These are phyloP conservation scores for Ameiurus melas DNA, from an alignment of 2,113 vertebrate species.

Conservation along the genomic window DNA sequence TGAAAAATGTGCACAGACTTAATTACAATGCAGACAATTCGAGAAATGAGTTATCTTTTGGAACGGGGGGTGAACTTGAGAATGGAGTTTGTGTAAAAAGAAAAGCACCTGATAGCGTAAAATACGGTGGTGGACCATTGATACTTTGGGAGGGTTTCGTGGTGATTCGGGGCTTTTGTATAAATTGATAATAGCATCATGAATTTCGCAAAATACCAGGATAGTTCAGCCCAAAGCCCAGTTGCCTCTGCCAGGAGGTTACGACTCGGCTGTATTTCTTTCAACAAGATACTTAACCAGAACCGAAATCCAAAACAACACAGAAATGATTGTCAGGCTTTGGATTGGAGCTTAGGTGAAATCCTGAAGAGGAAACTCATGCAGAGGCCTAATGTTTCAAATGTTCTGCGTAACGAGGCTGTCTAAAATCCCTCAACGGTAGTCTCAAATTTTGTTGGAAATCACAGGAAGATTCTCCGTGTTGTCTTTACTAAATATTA, in stretches of 20 bases:
- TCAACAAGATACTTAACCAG: neutral
- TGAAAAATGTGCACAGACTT: neutral
- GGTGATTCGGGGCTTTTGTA: neutral
- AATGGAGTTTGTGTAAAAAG: neutral
- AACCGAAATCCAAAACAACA: neutral
- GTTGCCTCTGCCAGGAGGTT: neutral
- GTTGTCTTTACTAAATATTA: neutral
- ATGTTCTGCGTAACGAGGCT: neutral
- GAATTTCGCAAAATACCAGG: neutral
- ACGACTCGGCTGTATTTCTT: neutral
- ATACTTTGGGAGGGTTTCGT: neutral
- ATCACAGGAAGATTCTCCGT: neutral
- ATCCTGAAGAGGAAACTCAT: neutral
- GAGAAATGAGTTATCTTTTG: neutral
- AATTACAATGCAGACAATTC: neutral
- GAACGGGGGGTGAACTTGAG: neutral
- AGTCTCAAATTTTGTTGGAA: neutral
- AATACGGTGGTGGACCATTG: neutral
- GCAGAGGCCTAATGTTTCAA: neutral
- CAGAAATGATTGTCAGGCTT: neutral
- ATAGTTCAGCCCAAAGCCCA: neutral
- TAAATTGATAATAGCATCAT: neutral
- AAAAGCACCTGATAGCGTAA: neutral
- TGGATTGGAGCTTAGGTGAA: neutral
- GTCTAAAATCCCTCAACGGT: neutral